phyloP scores from a whole-genome alignment of 2,113 vertebrate genomes.

The cat (Felis catus) region DNA sequence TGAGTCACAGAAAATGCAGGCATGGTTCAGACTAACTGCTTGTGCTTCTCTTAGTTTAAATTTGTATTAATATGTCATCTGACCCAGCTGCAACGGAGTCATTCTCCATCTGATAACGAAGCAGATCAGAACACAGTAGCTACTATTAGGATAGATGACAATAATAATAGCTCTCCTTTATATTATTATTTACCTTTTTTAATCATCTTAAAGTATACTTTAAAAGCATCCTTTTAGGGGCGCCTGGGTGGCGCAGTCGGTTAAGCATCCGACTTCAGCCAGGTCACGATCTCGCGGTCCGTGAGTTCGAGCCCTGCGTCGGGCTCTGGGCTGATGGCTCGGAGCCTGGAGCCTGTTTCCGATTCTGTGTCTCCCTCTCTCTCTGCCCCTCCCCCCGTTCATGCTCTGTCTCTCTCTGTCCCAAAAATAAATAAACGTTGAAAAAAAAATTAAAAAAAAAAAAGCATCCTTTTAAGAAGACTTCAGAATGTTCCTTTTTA shows the following conservation, averaged over 20 bases:
- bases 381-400: too few species aligned
- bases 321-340: too few species aligned
- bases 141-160: neutral
- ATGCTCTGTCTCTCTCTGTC: too few species aligned
- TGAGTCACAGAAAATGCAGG: neutral
- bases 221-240: neutral
- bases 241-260: too few species aligned
- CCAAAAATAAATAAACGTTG: too few species aligned
- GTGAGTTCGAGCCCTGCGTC: too few species aligned
- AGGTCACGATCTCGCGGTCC: too few species aligned
- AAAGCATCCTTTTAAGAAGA: neutral
- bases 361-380: too few species aligned
- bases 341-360: too few species aligned
- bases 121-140: neutral
- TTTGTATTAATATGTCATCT: neutral
- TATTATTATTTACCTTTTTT: neutral
- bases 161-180: neutral
- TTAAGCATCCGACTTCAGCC: too few species aligned
- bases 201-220: neutral
- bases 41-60: neutral
- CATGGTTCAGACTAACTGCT: neutral
- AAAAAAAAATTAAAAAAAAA: too few species aligned
- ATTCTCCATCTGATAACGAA: neutral
- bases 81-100: neutral
- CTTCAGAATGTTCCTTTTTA: neutral